These are phyloP conservation scores for Hypselothyrea guttata DNA, from an alignment of 2,888 invertebrate genomes.

Conservation along the genomic window DNA sequence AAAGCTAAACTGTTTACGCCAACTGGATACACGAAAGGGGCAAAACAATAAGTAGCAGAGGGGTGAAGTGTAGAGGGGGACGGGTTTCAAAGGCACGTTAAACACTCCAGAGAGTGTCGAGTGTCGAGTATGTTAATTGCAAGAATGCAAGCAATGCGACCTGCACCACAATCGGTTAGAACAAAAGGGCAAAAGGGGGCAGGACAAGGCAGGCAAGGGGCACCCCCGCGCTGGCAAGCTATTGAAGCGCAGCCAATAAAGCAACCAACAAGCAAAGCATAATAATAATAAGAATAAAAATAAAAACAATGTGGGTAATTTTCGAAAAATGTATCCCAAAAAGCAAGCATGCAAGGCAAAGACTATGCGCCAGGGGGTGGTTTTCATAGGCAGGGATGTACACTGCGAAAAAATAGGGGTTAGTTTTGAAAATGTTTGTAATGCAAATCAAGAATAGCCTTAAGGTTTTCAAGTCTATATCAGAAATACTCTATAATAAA, in stretches of 20 bases:
- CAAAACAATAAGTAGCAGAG: constrained; percentile 7
- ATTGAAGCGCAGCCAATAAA: constrained; percentile 62
- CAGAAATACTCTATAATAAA: too few relatives aligned
- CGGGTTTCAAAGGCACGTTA: constrained; percentile 57
- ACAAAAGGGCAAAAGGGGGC: constrained; percentile 6
- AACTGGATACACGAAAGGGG: constrained; percentile 40
- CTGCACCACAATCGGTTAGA: constrained; percentile 17
- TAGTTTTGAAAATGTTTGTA: too few relatives aligned
- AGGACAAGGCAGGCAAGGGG: constrained; percentile 5
- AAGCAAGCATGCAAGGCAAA: constrained; percentile 22
- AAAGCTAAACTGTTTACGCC: constrained; percentile 61
- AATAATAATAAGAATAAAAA: constrained; percentile 27
- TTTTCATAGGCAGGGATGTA: constrained; percentile 30
- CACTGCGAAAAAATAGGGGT: too few relatives aligned
- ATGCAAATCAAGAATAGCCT: too few relatives aligned
- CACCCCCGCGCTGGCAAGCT: constrained; percentile 37
- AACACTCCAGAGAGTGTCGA: constrained; percentile 32
- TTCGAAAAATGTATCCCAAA: constrained; percentile 51
- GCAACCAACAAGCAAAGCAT: constrained; percentile 28
- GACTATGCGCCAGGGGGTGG: constrained; percentile 49
- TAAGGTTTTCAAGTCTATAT: too few relatives aligned
- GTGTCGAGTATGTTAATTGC: constrained; percentile 68
- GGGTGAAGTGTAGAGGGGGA: neutral
- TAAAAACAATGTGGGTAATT: constrained; percentile 62
- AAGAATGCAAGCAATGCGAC: constrained; percentile 64